Base-by-base conservation (phyloP, 2,113 vertebrate species). In the Blennius ocellaris region DNA sequence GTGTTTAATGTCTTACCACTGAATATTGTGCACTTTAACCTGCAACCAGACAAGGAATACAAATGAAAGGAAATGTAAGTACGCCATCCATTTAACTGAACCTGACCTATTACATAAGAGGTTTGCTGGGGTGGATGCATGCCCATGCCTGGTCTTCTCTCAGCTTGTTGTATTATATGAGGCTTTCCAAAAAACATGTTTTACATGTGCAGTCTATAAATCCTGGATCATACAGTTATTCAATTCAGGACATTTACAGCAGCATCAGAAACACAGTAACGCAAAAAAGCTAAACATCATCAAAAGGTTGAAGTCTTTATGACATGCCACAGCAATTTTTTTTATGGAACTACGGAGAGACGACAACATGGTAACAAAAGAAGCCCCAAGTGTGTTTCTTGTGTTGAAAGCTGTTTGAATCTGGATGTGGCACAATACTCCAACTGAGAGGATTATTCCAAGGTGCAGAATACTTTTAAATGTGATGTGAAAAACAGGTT, bases 401-500 rank as follows among this genome's bases (percentile, higher is more conserved):
- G 7, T 61, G 74, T 61, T 85, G 85, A 90, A 69, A 86, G 62
- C 48, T 71, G 48, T 82, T 84, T 80, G 69, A 75, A 79, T 68
- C 69, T 50, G 51, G 48, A 77, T 36, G 69, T 1, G 47, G 69
- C 66, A 65, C 58, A 66, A 8, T 65, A 62, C 45, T 82, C 71
- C 71, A 73, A 58, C 64, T 47, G 74, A 80, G 72, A 75, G 50
- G 57, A 68, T 73, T 56, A 71, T 63, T 81, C 69, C 86, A 82
- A 81, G 59, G 49, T 39, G 41, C 50, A 57, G 75, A 83, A 76
- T 48, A 74, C 43, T 66, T 84, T 72, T 48, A 41, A 69, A 67
- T 70, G 14, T 87, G 48, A 30, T 30, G 21, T 30, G 21, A 30
- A 30, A 30, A 30, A 30, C 21, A 30, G 21, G 21, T 30, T 30